Percentiles rank a stretch among this genome's conserved stretches.
These are phyloP conservation scores for Porites divaricata DNA, from an alignment of 92 coral and sea anemone species.

Conservation along the genomic window DNA sequence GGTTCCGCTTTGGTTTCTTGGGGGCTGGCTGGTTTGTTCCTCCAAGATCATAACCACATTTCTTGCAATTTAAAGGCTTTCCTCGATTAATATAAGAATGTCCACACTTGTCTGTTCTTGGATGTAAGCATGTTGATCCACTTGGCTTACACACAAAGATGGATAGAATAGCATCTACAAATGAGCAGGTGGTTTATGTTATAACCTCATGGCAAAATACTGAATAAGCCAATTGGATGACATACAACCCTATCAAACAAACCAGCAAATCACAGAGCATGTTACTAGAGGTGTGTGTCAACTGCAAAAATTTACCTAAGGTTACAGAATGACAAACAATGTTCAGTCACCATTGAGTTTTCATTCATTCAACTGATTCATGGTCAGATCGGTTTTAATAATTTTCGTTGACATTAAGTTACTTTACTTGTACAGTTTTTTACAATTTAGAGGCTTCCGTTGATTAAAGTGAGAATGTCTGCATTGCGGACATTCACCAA, in stretches of 20 bases:
- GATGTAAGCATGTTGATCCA: no score
- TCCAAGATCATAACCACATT: background rate
- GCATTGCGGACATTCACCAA: no score
- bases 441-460: background rate
- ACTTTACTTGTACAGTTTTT: no score
- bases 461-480: background rate
- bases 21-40: background rate
- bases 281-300: background rate
- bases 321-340: no score
- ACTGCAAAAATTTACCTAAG: background rate
- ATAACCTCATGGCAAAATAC: background rate
- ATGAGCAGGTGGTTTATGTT: no score
- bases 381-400: no score
- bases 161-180: no score
- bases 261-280: background rate
- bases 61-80: background rate
- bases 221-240: conserved; percentile 3
- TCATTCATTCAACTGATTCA: no score
- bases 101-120: background rate
- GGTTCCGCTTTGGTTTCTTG: background rate
- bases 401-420: no score
- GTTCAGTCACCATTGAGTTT: no score
- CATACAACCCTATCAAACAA: background rate
- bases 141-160: no score
- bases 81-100: background rate